Base-by-base conservation (phyloP, 2,797 vertebrate species). In the Caiman crocodilus region DNA sequence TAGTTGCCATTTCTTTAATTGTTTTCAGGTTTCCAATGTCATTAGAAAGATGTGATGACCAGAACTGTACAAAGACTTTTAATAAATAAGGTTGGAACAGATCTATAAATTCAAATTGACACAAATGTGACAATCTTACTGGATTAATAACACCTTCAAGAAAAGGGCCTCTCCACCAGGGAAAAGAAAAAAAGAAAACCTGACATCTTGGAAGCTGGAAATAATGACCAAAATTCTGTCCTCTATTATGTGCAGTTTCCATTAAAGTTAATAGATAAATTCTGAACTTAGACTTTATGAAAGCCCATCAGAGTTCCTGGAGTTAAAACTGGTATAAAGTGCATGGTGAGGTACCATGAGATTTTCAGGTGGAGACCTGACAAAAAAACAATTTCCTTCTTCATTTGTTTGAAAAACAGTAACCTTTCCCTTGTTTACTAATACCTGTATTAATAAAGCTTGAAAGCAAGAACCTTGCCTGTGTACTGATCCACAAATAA, bases 371-470 rank as follows among this genome's bases (percentile, higher is more conserved):
- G 14, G 9, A 59, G 79, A 20, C 32, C 56, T 82, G 30, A 82
- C 84, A 35, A 50, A 26, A 9, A 89, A 95, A 94, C 69, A 35
- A 71, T 93, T 95, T 74, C 42, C 61, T 93, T 95, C 94, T 90
- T 30, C 67, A 87, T 91, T 84, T 90, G 69, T 89, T 92, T 94
- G 42, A 25, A 87, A 96, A 93, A 81, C 3, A 80, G 65, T 76
- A 93, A 85, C 93, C 84, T 67, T 87, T 90, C 87, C 69, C 79
- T 96, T 96, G 90, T 93, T 93, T 95, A 94, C 95, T 83, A 95
- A 90, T 81, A 96, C 71, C 55, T 89, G 96, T 94, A 96, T 97
- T 96, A 97, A 97, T 97, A 96, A 96, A 97, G 92, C 17, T 82
- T 60, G 88, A 77, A 92, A 90, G 90, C 55, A 79, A 86, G 87